Evolutionary conservation across 2,113 vertebrate genomes (phyloP), one percentile per base, ranked within the genome.

Genomic region (Actinemys pallida): DNA sequence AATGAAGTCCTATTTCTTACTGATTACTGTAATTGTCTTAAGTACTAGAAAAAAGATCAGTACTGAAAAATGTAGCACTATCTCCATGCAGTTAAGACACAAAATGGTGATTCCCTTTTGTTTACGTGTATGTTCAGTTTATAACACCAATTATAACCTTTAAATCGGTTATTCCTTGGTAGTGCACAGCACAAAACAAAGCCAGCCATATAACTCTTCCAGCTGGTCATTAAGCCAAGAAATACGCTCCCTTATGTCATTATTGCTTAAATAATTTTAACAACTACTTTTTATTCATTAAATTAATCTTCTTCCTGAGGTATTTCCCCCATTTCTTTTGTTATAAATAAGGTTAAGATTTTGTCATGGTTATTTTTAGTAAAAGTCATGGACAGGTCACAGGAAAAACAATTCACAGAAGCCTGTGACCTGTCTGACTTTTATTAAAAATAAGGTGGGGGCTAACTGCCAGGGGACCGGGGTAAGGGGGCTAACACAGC

Each of bases 101-200:
- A 69, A 31, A n/a, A 69, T 72, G 65, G 17, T 20, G 25, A 39
- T 11, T 47, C 9, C 59, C 9, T 52, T 6, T 8, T 5, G 35
- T 72, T 79, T 62, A 76, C 12, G 5, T 24, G 14, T 29, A 54
- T 0, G 0, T 17, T 20, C 1, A 35, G 52, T 39, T 78, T 35
- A 87, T 86, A 29, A 57, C 19, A 35, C 20, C 27, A 0, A 1
- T 57, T 69, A 69, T 79, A 87, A 0, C 1, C 31, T 79, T 57
- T 6, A 91, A 76, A 76, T 47, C 31, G 22, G 16, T 0, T 12
- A 8, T 76, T 76, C 90, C 29, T 50, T 92, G 35, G 72, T 86
- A 8, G 14, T 45, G 39, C 76, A 84, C 3, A 62, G 45, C 87
- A 89, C 83, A 86, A 78, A 52, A 24, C 52, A 83, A n/a, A 84